Percentiles rank a stretch among this genome's conserved stretches.
These are phyloP conservation scores for Graptemys geographica DNA, from an alignment of 2,797 vertebrate genomes.

Conservation along the genomic window DNA sequence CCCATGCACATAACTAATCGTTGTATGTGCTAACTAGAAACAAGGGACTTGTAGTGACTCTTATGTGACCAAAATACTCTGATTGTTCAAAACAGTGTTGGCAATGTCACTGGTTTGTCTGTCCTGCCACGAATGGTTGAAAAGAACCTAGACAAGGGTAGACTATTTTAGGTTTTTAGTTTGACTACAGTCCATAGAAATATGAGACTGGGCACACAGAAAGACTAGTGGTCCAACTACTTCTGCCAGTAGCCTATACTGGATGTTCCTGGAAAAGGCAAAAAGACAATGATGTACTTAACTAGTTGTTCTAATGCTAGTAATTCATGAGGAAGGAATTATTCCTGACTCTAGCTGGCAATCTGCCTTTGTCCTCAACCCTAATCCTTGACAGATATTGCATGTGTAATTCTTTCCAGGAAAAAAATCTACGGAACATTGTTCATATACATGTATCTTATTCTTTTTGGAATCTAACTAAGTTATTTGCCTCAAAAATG, in stretches of 20 bases:
- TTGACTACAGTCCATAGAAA: not conserved
- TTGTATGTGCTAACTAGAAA: not conserved
- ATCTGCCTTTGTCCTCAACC: not conserved
- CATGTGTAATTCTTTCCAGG: not conserved
- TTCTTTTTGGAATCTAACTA: not conserved
- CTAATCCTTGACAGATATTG: not conserved
- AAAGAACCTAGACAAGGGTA: not conserved
- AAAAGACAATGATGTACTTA: not conserved
- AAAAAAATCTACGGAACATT: fast-evolving
- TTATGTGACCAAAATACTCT: not conserved
- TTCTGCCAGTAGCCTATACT: not conserved
- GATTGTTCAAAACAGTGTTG: not conserved
- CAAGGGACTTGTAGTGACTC: not conserved
- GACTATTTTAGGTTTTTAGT: too few species aligned
- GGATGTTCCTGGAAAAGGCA: not conserved
- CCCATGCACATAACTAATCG: not conserved
- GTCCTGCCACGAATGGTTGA: not conserved
- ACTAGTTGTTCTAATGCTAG: fast-evolving
- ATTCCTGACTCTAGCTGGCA: not conserved
- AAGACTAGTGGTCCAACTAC: not conserved
- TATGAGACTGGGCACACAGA: fast-evolving
- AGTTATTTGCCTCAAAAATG: not conserved
- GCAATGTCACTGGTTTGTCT: fast-evolving
- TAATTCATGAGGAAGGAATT: not conserved
- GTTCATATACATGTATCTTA: not conserved